phyloP scores from a whole-genome alignment of 2,113 vertebrate species.

The Sturnus vulgaris region DNA sequence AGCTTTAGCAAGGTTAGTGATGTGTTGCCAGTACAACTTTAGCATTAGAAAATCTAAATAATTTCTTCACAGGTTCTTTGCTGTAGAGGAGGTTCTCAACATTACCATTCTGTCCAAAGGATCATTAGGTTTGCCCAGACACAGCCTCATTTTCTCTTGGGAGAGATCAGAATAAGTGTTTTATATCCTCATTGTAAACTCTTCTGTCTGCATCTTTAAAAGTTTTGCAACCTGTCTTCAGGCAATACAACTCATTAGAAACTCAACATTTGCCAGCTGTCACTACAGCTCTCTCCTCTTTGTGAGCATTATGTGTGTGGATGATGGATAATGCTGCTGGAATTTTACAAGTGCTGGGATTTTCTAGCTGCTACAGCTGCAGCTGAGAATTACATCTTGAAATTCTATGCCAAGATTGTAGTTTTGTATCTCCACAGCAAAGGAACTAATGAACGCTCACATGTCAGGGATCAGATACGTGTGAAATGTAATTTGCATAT shows the following conservation, averaged over 20 bases:
- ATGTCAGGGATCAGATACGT: background rate
- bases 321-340: background rate
- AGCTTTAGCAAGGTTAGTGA: background rate
- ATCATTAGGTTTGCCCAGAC: background rate
- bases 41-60: background rate
- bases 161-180: background rate
- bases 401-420: background rate
- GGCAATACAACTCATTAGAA: constrained; percentile 21
- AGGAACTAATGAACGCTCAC: background rate
- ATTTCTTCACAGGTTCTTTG: background rate
- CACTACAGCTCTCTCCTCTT: background rate
- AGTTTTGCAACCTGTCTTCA: constrained; percentile 4
- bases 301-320: background rate
- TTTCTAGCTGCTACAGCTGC: constrained; percentile 3
- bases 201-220: background rate
- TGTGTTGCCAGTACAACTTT: background rate
- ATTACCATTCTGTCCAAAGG: background rate
- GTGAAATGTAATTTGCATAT: background rate
- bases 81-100: background rate
- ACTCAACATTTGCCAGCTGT: constrained; percentile 17
- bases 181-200: background rate
- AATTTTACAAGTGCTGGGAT: background rate
- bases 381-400: background rate
- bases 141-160: background rate
- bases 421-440: background rate